Base-by-base conservation (phyloP, 1,140 invertebrate genomes). In the Pantala flavescens region DNA sequence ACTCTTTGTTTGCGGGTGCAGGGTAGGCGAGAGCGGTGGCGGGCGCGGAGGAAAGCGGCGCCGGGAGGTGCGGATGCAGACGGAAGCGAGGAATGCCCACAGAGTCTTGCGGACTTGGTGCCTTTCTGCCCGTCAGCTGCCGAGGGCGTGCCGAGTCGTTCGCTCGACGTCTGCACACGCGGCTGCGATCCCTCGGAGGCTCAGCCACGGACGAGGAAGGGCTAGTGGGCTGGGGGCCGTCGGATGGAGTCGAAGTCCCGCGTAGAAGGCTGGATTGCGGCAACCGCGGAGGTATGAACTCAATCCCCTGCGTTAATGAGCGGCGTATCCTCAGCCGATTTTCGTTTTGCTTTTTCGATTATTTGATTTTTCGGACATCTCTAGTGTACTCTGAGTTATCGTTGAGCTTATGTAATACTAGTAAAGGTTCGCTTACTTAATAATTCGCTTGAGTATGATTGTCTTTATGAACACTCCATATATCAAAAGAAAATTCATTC, bases 141-240 rank as follows among this genome's bases (percentile, higher is more conserved):
- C 86, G 91, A 70, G 89, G 89, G 42, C 85, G 90, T 74, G 91
- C 91, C 21, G 91, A 92, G 80, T 90, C 90, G 63, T 92, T 93
- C 79, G 91, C 92, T 71, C 84, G 90, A 75, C 88, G 89, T 78
- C 84, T 93, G 74, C 91, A 92, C 78, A 87, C 87, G 28, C 88
- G 90, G 75, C 83, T 93, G 74, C 87, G 88, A 75, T 89, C 89
- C 70, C 84, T 93, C 73, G 88, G 88, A 21, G 76, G 73, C 24
- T 63, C 74, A 43, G 71, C 19, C 79, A 79, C 0, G 16, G 77
- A n/a, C 78, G 77, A 36, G 2, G 28, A 9, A 36, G 28, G 77
- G 75, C 78, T 24, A 16, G 23, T 2, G 23, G 36, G 23, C 19
- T 16, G n/a, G 23, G 23, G 71, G 36, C 21, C 10, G 21, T 0